Percentiles rank a stretch among this genome's conserved stretches.
phyloP scores from a whole-genome alignment of 2,113 vertebrate species.

The Rhegmatorhina hoffmannsi region DNA sequence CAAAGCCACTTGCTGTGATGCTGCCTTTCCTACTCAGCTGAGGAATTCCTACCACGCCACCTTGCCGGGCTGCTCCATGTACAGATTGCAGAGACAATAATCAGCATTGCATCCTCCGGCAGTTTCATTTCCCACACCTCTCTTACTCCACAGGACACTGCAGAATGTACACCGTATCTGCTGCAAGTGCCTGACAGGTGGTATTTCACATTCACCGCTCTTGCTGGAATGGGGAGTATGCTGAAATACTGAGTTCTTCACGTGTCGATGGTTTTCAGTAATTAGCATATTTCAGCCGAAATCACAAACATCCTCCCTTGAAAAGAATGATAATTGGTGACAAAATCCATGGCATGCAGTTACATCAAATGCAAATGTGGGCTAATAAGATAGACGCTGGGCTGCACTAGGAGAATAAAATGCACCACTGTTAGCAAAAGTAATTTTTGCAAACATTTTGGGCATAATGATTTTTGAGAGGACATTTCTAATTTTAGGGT shows the following conservation, averaged over 20 bases:
- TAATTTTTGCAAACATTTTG: neutral
- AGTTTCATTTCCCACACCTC: neutral
- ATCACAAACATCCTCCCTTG: conserved; percentile 45
- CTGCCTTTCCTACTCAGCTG: neutral
- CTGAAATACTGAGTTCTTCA: conserved; percentile 45
- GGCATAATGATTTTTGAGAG: neutral
- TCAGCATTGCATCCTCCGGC: neutral
- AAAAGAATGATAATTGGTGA: conserved; percentile 56
- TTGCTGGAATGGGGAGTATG: neutral
- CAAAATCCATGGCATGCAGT: conserved; percentile 42
- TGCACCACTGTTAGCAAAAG: neutral
- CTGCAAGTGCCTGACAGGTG: neutral
- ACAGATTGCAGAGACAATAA: neutral
- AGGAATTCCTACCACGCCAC: neutral
- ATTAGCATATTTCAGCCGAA: conserved; percentile 53
- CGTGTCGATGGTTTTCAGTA: conserved; percentile 29
- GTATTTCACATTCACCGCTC: neutral
- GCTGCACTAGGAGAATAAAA: neutral
- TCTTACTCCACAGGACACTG: neutral
- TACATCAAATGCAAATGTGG: conserved; percentile 58
- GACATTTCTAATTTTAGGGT: neutral
- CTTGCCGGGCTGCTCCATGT: neutral
- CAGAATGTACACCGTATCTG: neutral
- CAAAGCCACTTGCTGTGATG: neutral
- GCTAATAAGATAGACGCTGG: neutral